A percentile compares a stretch with the other conserved stretches of the same genome.
Conservation (phyloP, 2,797 vertebrate genomes). For the Karalla daura region DNA sequence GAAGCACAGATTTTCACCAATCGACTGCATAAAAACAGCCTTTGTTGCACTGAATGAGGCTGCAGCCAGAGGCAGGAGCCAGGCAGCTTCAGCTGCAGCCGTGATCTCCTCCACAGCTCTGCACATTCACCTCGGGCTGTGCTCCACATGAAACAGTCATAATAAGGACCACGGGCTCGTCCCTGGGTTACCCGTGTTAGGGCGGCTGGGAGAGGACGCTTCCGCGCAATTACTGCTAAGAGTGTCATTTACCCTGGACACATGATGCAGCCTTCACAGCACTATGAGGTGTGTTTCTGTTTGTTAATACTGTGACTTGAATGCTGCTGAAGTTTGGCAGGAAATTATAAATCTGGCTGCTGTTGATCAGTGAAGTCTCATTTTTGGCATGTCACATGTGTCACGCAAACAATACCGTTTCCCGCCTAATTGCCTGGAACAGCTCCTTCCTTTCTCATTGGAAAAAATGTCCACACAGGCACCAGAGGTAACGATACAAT, state of each 20-base stretch:
- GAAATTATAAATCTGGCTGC: constrained; percentile 10
- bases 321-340: background rate
- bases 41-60: background rate
- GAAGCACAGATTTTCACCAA: too few relatives aligned
- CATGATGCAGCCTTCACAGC: background rate
- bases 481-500: background rate
- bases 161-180: background rate
- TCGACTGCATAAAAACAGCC: too few relatives aligned
- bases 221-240: constrained; percentile 26
- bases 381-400: constrained; percentile 1
- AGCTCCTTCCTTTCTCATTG: background rate
- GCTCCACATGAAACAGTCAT: too few relatives aligned
- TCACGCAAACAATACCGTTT: constrained; percentile 23
- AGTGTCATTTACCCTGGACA: constrained; percentile 17
- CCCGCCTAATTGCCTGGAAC: constrained; percentile 11
- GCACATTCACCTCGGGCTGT: background rate
- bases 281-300: background rate
- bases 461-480: background rate
- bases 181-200: background rate
- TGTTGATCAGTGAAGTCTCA: background rate
- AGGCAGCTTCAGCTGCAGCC: constrained; percentile 1
- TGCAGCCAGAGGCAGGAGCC: background rate
- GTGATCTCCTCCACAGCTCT: constrained; percentile 15
- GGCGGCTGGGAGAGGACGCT: constrained; percentile 21
- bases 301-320: constrained; percentile 4